A percentile compares a stretch with the other conserved stretches of the same genome.
These are phyloP conservation scores for Coluber constrictor DNA, from an alignment of 2,797 vertebrate species.

Conservation along the genomic window DNA sequence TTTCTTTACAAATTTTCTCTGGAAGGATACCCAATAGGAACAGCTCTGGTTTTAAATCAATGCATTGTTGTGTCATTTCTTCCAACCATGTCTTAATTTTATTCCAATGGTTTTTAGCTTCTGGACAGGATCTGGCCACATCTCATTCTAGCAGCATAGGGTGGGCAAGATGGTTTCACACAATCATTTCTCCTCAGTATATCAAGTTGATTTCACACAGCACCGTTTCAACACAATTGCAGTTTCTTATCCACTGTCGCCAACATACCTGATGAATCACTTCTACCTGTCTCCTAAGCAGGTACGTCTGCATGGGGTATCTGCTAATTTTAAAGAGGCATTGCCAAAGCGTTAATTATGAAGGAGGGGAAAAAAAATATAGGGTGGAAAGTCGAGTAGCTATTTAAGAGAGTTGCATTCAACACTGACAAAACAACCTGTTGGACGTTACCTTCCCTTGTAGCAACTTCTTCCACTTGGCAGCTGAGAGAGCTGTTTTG, in stretches of 20 bases:
- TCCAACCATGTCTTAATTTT: too few relatives aligned
- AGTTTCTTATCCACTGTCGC: not conserved
- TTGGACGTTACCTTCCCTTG: slow-evolving; percentile 23
- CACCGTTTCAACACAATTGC: not conserved
- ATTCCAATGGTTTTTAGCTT: too few relatives aligned
- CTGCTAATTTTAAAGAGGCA: not conserved
- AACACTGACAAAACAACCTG: slow-evolving; percentile 27
- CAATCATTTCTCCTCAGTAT: not conserved
- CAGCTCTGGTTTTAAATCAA: too few relatives aligned
- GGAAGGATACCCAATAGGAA: too few relatives aligned
- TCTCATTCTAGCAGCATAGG: not conserved
- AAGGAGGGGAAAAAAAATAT: not conserved
- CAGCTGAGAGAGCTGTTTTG: slow-evolving; percentile 32
- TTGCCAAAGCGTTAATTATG: not conserved
- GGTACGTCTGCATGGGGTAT: not conserved
- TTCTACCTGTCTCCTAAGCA: not conserved
- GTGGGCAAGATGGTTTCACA: not conserved
- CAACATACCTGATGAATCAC: not conserved
- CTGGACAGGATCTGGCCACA: too few relatives aligned
- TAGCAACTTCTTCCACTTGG: slow-evolving; percentile 47
- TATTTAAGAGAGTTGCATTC: not conserved
- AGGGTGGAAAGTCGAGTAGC: not conserved
- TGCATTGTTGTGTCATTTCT: too few relatives aligned
- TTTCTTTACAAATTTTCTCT: too few relatives aligned
- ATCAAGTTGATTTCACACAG: not conserved